These are phyloP conservation scores for Sebastes taczanowskii DNA, from an alignment of 2,797 vertebrate genomes.

Conservation along the genomic window DNA sequence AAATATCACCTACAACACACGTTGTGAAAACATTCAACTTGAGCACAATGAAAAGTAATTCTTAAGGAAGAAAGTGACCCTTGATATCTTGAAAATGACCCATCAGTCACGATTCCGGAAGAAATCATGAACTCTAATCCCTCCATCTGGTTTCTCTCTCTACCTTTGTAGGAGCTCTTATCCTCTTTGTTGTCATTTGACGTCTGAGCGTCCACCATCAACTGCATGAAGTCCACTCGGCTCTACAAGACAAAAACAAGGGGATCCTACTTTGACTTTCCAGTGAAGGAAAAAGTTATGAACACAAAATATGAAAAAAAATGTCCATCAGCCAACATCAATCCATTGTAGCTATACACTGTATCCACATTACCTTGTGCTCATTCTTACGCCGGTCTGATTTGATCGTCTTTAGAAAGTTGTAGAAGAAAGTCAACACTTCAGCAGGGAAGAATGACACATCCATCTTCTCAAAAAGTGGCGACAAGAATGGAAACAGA, in stretches of 20 bases:
- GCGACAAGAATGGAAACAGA: conserved; percentile 56
- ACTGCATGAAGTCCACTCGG: conserved; percentile 84
- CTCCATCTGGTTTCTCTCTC: neutral
- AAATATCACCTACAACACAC: neutral
- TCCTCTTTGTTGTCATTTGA: neutral
- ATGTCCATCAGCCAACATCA: neutral
- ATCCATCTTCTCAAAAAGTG: conserved; percentile 50
- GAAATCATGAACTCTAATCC: neutral
- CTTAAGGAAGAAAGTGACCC: neutral
- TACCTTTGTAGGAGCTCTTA: conserved; percentile 39
- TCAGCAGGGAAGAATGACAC: conserved; percentile 45
- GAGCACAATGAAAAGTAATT: neutral
- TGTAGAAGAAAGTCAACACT: conserved; percentile 53
- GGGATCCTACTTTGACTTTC: neutral
- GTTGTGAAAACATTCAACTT: neutral
- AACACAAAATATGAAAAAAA: neutral
- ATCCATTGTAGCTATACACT: neutral
- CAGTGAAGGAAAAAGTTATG: neutral
- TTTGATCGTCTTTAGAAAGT: conserved; percentile 55
- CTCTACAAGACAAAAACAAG: conserved; percentile 41
- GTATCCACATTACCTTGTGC: conserved; percentile 27
- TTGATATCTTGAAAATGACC: neutral
- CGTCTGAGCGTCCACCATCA: conserved; percentile 84
- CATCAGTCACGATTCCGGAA: neutral
- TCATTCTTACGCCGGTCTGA: conserved; percentile 46